Base-by-base conservation (phyloP, 1,140 invertebrate species). In the Manduca sexta region DNA sequence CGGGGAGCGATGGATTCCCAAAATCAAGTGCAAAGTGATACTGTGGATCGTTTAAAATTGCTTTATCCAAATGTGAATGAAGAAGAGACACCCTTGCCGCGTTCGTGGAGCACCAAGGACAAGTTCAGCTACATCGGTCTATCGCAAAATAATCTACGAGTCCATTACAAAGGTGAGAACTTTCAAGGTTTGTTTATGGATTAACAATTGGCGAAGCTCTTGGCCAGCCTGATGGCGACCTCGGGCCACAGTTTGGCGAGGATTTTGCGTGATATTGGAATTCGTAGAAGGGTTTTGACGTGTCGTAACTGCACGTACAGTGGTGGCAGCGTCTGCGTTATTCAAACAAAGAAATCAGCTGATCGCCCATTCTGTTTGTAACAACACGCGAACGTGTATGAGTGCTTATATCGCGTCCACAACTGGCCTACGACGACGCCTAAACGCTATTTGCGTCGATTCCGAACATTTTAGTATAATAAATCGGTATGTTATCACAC, bases 41-140 rank as follows among this genome's bases (percentile, higher is more conserved):
- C 60, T 67, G 80, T 91, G 63, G 94, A 97, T 86, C 92, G 94
- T 56, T 88, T 97, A 59, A 95, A 95, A 87, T 83, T 90, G 59
- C 90, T 98, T 43, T 99, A 99, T 91, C 97, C 97, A 37, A 95
- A 97, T 89, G 97, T 98, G 51, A 95, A 98, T 86, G 96, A 98
- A 90, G 92, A 93, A 44, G 96, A 98, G 86, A 97, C 96, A 37
- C 96, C 97, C 49, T 84, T 99, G 71, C 98, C 98, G 38, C 90
- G 95, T 74, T 93, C 94, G 51, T 99, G 98, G 98, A 99, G 95
- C 86, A 92, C 96, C 30, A 98, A 98, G 84, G 97, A 99, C 88
- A 99, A 98, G 90, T 98, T 93, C 88, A 96, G 93, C 86, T 98
- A 94, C 84, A 97, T 99, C 73, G 96, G 96, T 73, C 87, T 99